These are phyloP conservation scores for Tenodera sinensis DNA, from an alignment of 2,888 invertebrate species.

Conservation along the genomic window DNA sequence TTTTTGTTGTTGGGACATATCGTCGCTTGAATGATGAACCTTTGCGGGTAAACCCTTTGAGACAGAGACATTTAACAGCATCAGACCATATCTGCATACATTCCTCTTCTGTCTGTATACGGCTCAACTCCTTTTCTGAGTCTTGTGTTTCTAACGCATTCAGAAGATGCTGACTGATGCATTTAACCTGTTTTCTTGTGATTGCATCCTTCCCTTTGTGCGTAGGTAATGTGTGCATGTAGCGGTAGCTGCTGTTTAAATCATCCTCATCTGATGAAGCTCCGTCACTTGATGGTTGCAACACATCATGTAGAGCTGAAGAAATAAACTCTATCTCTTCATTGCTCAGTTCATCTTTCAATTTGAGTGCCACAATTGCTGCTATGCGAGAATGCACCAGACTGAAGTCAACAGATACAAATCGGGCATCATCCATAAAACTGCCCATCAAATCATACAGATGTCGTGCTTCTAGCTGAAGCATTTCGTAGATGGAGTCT, in stretches of 20 bases:
- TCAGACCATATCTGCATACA: constrained; percentile 57
- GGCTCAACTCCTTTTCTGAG: constrained; percentile 43
- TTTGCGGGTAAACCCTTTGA: constrained; percentile 56
- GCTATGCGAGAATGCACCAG: constrained; percentile 64
- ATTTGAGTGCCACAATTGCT: constrained; percentile 57
- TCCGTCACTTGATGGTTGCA: constrained; percentile 42
- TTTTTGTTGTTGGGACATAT: constrained; percentile 27
- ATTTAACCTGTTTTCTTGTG: constrained; percentile 46
- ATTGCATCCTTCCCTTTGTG: neutral
- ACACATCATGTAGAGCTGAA: neutral
- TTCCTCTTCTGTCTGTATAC: constrained; percentile 54
- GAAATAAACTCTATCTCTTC: constrained; percentile 24
- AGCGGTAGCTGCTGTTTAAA: constrained; percentile 33
- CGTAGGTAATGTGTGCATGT: neutral
- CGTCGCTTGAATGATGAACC: constrained; percentile 54
- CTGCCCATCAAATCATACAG: constrained; percentile 64
- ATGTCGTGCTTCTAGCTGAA: constrained; percentile 66
- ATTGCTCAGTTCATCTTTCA: constrained; percentile 44
- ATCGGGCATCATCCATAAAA: constrained; percentile 63
- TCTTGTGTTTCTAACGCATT: constrained; percentile 36
- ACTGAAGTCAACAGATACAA: constrained; percentile 55
- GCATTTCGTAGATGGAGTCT: constrained; percentile 53
- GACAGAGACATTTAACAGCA: constrained; percentile 58
- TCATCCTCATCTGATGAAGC: constrained; percentile 59
- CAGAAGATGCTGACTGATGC: constrained; percentile 46